These are phyloP conservation scores for Hymenochirus boettgeri DNA, from an alignment of 2,113 vertebrate genomes.

Conservation along the genomic window DNA sequence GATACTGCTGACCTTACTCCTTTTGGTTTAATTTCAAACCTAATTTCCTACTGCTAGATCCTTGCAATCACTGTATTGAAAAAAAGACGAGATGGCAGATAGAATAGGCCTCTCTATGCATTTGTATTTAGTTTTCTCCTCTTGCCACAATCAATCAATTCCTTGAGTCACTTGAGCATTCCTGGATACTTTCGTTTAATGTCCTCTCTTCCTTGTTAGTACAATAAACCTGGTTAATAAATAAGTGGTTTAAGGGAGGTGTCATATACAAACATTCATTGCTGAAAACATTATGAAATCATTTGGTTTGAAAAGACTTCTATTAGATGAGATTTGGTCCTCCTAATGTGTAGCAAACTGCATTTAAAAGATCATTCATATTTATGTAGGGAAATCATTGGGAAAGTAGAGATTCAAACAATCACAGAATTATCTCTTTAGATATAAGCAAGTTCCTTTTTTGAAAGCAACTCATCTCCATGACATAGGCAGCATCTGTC, in stretches of 20 bases:
- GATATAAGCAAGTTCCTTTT: constrained; percentile 32
- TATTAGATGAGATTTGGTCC: not conserved
- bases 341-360: constrained; percentile 5
- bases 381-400: constrained; percentile 10
- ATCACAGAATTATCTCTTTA: constrained; percentile 32
- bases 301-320: constrained; percentile 12
- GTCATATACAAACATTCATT: constrained; percentile 31
- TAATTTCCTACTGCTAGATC: not conserved
- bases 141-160: not conserved
- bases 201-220: constrained; percentile 3
- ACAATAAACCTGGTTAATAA: constrained; percentile 4
- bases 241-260: constrained; percentile 11
- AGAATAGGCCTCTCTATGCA: no score
- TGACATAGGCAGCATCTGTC: constrained; percentile 39
- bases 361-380: constrained; percentile 16
- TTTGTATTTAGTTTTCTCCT: no score
- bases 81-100: no score
- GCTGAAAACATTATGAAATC: constrained; percentile 16
- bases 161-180: not conserved
- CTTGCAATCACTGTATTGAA: not conserved
- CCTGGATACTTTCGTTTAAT: not conserved
- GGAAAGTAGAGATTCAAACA: constrained; percentile 10
- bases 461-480: constrained; percentile 37
- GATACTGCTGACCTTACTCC: no score
- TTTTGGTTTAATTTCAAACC: not conserved